Conservation (phyloP, 2,888 invertebrate species). For the Scelioninae gen. 1 region DNA sequence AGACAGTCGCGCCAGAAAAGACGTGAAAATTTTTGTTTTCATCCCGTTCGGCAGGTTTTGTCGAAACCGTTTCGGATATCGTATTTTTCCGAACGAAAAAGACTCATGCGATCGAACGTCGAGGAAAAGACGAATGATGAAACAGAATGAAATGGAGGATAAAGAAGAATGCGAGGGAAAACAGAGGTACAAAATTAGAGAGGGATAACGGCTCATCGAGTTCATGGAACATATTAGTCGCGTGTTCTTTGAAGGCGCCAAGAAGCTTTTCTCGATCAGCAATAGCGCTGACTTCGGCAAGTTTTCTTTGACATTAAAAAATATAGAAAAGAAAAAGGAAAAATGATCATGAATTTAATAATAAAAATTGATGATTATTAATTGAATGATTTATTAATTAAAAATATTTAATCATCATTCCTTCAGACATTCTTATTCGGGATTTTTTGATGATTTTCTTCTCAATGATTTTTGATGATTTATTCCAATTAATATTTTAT, state of each 20-base stretch:
- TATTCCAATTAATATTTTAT: too few species aligned
- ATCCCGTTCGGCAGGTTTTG: constrained; percentile 41
- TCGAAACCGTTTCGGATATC: constrained; percentile 14
- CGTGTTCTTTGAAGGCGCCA: constrained; percentile 62
- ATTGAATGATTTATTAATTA: too few species aligned
- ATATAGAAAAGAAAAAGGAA: neutral
- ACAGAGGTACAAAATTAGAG: constrained; percentile 2
- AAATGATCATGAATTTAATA: neutral
- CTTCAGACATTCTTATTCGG: too few species aligned
- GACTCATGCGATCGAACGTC: neutral
- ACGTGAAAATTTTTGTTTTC: constrained; percentile 31
- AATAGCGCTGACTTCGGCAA: constrained; percentile 54
- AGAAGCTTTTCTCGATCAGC: constrained; percentile 64
- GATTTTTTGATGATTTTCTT: too few species aligned
- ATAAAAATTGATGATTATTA: too few species aligned
- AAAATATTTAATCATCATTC: too few species aligned
- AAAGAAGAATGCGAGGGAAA: neutral
- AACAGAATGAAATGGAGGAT: neutral
- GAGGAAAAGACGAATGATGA: neutral
- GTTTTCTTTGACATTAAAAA: constrained; percentile 58
- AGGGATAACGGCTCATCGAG: constrained; percentile 40
- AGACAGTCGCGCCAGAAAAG: constrained; percentile 29
- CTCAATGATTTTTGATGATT: too few species aligned
- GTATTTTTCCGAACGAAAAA: neutral
- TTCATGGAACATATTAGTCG: constrained; percentile 58